A percentile compares a stretch with the other conserved stretches of the same genome.
phyloP scores from a whole-genome alignment of 1,140 invertebrate species.

The Penaeus indicus region DNA sequence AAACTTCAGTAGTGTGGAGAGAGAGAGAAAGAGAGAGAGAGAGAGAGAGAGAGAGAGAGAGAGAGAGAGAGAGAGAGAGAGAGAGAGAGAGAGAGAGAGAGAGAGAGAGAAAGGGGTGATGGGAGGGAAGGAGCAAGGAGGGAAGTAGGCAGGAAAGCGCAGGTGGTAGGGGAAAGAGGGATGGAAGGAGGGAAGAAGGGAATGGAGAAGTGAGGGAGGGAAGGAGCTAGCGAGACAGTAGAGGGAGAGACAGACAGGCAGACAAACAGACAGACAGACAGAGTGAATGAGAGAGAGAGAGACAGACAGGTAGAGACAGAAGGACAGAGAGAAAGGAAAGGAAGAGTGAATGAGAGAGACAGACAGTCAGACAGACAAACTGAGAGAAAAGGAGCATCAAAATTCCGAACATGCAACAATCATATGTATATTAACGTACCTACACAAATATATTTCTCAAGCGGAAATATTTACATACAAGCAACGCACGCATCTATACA shows the following conservation, averaged over 20 bases:
- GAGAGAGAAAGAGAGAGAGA: not conserved
- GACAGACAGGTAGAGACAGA: not conserved
- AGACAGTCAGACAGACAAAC: not conserved
- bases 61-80: not conserved
- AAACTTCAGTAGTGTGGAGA: not conserved
- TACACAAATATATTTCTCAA: too few species aligned
- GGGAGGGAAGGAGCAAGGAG: not conserved
- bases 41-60: not conserved
- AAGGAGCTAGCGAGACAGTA: too few species aligned
- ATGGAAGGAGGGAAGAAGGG: not conserved
- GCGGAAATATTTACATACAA: too few species aligned
- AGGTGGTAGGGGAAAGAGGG: not conserved
- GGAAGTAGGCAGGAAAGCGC: not conserved
- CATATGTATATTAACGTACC: too few species aligned
- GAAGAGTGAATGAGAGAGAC: not conserved
- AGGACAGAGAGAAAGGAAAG: not conserved
- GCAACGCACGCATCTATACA: too few species aligned
- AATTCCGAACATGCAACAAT: too few species aligned
- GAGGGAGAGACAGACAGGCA: not conserved
- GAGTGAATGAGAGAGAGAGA: constrained; percentile 2
- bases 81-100: constrained; percentile 5
- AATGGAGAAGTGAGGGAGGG: not conserved
- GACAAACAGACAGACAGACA: not conserved
- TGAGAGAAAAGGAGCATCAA: too few species aligned
- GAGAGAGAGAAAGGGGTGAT: not conserved